Evolutionary conservation across 2,113 vertebrate genomes (phyloP), one percentile per base, ranked within the genome.

Genomic region (Loxodonta africana): DNA sequence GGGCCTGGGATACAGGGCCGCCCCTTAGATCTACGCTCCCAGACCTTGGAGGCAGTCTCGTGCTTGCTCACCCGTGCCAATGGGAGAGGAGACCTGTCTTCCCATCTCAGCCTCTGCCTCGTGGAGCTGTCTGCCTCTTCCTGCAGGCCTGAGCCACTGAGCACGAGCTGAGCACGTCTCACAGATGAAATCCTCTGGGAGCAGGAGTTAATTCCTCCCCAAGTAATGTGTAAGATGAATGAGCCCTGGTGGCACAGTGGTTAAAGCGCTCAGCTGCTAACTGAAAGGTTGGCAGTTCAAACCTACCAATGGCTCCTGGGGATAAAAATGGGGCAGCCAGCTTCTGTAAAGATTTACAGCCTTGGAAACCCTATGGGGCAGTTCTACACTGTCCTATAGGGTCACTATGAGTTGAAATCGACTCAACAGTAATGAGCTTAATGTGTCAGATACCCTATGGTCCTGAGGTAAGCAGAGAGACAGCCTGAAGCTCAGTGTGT

Each of bases 71-170:
- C 23, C 33, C 8, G 0, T 44, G 48, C 37, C 15, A 8, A 63
- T 0, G 2, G 57, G 67, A 25, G 23, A 10, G 0, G 23, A 33
- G 48, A 15, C 10, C 0, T 28, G 18, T 51, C 44, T 48, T 41
- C 76, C 46, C 3, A 0, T 83, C 33, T 23, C 26, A 8, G 5
- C 30, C 63, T 77, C 44, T 3, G 6, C 33, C 18, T 41, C 67
- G 2, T 44, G 5, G 2, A 33, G n/a, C 73, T 21, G 6, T 23
- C 33, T 73, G 62, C 46, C n/a, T 63, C 30, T 28, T 5, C 48
- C 74, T 76, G 10, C 1, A 25, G 14, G 14, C 18, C 37, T 18
- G 51, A 88, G 60, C 3, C 48, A 41, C 18, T 53, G 30, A 51
- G 62, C 51, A 30, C 0, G 0, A 37, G 33, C 18, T 53, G 30